Evolutionary conservation across 2,797 vertebrate genomes (phyloP).

Genomic region (Alosa sapidissima): DNA sequence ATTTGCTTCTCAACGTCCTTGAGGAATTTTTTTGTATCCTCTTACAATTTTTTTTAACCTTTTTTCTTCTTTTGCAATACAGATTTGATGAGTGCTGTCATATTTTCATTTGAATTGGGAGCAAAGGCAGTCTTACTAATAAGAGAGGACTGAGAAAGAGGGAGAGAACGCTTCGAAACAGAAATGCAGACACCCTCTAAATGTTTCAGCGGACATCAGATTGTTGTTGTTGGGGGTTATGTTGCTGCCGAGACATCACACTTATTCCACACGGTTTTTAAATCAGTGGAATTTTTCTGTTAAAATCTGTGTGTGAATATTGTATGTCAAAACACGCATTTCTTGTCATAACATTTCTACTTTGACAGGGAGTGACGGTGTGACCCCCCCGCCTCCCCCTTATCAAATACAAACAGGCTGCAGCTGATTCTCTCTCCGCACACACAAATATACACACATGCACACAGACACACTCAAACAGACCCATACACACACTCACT

Average conservation of each 20-base stretch:
- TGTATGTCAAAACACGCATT: constrained; percentile 16
- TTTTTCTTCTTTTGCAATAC: background rate
- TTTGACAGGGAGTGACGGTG: background rate
- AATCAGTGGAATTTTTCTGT: background rate
- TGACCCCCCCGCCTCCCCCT: background rate
- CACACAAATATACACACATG: background rate
- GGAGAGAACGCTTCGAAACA: background rate
- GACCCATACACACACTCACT: background rate
- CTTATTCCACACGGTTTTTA: background rate
- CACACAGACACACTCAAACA: background rate
- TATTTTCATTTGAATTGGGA: constrained; percentile 21
- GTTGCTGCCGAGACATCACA: background rate
- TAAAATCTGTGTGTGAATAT: constrained; percentile 8
- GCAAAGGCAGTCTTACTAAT: background rate
- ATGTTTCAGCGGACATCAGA: constrained; percentile 3
- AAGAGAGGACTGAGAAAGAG: background rate
- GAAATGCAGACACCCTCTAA: background rate
- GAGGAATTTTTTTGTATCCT: background rate
- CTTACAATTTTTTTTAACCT: background rate
- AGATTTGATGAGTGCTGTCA: constrained; percentile 19
- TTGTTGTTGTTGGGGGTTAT: background rate
- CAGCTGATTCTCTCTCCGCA: background rate
- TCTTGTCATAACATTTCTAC: constrained; percentile 22
- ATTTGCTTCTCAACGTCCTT: constrained; percentile 26
- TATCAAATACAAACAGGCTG: background rate